These are phyloP conservation scores for Potorous gilbertii DNA, from an alignment of 2,797 vertebrate species.

Conservation along the genomic window DNA sequence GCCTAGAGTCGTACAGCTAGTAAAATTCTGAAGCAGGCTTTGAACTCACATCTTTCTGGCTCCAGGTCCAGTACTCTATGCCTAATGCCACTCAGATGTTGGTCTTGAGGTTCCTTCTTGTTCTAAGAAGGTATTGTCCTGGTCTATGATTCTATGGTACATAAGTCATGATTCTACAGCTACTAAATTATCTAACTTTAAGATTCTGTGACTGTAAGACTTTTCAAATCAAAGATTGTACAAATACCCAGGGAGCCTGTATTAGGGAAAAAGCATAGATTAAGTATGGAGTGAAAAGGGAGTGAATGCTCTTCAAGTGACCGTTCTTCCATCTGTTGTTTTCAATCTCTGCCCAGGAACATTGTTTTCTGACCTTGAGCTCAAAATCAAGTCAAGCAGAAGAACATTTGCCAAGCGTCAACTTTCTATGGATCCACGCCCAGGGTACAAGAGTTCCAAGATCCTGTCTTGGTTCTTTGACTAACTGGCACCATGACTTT, in stretches of 20 bases:
- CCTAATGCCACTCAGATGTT: background rate
- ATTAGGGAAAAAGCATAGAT: background rate
- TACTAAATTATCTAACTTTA: background rate
- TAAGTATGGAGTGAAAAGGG: background rate
- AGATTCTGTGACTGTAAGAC: background rate
- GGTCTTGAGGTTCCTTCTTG: background rate
- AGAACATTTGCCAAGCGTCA: background rate
- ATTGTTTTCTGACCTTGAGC: background rate
- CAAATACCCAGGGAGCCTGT: background rate
- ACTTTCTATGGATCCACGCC: background rate
- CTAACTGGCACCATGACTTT: background rate
- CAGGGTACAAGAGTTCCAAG: background rate
- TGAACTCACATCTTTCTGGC: background rate
- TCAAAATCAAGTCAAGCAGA: background rate
- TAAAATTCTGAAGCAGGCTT: background rate
- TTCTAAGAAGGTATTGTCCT: background rate
- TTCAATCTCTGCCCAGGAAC: background rate
- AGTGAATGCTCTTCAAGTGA: background rate
- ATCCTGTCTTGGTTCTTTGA: background rate
- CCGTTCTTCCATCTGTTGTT: background rate
- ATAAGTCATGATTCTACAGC: background rate
- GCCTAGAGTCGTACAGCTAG: background rate
- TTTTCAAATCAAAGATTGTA: background rate
- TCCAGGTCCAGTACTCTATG: background rate
- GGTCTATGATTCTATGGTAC: background rate